Conservation (phyloP, 2,113 vertebrate genomes). For the Toxotes jaculatrix region DNA sequence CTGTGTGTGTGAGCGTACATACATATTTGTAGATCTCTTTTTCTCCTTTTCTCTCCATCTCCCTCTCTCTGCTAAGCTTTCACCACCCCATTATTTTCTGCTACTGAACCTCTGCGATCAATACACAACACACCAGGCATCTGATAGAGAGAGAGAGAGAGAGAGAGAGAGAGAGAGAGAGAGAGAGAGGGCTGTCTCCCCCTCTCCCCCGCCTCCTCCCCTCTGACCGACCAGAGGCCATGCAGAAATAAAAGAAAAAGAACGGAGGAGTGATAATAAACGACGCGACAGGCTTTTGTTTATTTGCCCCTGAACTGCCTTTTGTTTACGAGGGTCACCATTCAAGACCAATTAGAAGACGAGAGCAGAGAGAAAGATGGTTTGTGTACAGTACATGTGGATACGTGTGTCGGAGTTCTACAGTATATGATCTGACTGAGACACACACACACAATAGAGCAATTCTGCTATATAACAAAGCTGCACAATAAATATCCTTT, state of each 20-base stretch:
- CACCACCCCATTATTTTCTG: constrained; percentile 90
- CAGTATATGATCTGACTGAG: background rate
- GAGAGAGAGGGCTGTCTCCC: constrained; percentile 21
- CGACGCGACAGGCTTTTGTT: constrained; percentile 60
- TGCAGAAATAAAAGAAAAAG: constrained; percentile 42
- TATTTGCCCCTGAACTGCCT: constrained; percentile 52
- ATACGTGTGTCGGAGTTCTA: background rate
- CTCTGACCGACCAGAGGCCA: constrained; percentile 52
- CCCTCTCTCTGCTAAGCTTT: constrained; percentile 78
- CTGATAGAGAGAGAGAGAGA: constrained; percentile 82
- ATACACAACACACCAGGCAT: constrained; percentile 88
- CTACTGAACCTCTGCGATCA: constrained; percentile 90
- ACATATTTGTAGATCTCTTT: constrained; percentile 57
- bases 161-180: constrained; percentile 69
- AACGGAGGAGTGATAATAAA: constrained; percentile 56
- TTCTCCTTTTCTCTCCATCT: constrained; percentile 67
- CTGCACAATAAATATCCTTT: too few relatives aligned
- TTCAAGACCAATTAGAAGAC: constrained; percentile 63
- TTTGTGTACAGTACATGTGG: constrained; percentile 1
- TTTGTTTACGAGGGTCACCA: constrained; percentile 54
- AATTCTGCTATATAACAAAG: background rate
- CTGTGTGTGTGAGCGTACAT: constrained; percentile 18
- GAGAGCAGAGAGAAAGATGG: background rate
- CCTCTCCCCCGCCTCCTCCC: background rate
- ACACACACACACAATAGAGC: constrained; percentile 1